Percentiles rank a stretch among this genome's conserved stretches.
These are phyloP conservation scores for Bombycilla garrulus DNA, from an alignment of 2,113 vertebrate genomes.

Conservation along the genomic window DNA sequence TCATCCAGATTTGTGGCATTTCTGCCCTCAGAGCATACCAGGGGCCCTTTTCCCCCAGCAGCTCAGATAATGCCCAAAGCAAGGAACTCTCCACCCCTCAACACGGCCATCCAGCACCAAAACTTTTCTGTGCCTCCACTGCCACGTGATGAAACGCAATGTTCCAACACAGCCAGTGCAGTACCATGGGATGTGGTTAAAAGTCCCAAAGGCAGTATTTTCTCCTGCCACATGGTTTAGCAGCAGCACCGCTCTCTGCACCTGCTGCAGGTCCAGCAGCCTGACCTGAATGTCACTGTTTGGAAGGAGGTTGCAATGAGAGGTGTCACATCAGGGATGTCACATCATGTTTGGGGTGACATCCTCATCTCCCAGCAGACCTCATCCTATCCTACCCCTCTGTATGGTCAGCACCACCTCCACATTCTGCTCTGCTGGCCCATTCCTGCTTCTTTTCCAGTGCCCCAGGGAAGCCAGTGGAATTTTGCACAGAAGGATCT, in stretches of 20 bases:
- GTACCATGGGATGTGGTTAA: not conserved
- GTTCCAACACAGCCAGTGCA: not conserved
- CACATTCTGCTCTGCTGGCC: not conserved
- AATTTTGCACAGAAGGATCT: not conserved
- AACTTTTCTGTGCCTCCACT: not conserved
- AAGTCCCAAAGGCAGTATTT: not conserved
- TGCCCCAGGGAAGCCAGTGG: not conserved
- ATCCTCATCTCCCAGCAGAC: not conserved
- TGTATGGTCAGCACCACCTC: not conserved
- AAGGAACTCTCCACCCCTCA: not conserved
- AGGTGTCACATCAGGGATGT: not conserved
- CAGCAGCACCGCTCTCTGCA: not conserved
- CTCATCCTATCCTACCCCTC: not conserved
- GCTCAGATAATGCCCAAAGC: not conserved
- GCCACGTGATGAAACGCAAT: not conserved
- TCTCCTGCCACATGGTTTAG: not conserved
- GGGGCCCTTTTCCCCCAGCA: not conserved
- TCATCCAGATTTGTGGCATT: not conserved
- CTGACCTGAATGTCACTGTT: not conserved
- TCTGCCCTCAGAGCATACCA: not conserved
- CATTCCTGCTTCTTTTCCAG: not conserved
- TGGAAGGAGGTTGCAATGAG: not conserved
- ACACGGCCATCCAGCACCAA: not conserved
- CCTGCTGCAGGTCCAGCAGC: not conserved
- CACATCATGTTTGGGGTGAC: not conserved